A percentile compares a stretch with the other conserved stretches of the same genome.
Conservation (phyloP, 2,797 vertebrate genomes). For the Chaenodraco wilsoni region DNA sequence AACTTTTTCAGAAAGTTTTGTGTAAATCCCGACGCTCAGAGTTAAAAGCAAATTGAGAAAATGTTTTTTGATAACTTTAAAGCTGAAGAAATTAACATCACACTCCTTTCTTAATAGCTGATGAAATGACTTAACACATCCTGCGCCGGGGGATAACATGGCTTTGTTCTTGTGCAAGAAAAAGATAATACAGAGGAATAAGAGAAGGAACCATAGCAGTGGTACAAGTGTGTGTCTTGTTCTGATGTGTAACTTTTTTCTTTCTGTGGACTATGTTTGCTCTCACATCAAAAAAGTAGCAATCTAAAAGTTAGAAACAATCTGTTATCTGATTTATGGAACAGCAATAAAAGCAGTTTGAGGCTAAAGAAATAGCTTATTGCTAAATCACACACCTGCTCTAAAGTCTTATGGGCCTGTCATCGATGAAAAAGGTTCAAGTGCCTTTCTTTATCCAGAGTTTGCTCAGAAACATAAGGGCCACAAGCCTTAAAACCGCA, state of each 20-base stretch:
- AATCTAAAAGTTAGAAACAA: slow-evolving; percentile 20
- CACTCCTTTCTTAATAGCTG: not conserved
- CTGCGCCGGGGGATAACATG: not conserved
- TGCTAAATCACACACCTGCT: slow-evolving; percentile 16
- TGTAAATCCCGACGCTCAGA: not conserved
- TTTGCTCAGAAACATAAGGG: slow-evolving; percentile 21
- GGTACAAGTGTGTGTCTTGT: not conserved
- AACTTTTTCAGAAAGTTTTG: not conserved
- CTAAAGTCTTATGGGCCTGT: slow-evolving; percentile 18
- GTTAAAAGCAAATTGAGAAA: not conserved
- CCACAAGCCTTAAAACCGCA: slow-evolving; percentile 12
- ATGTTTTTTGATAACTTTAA: not conserved
- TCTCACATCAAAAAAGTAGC: not conserved
- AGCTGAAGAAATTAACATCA: not conserved
- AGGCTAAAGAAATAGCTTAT: not conserved
- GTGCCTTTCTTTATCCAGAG: slow-evolving; percentile 14
- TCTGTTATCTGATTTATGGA: slow-evolving; percentile 30
- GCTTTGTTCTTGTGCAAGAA: not conserved
- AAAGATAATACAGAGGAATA: not conserved
- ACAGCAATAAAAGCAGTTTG: not conserved
- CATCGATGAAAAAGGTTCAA: slow-evolving; percentile 18
- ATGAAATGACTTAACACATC: not conserved
- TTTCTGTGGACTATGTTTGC: not conserved
- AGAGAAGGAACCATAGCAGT: not conserved
- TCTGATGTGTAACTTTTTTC: not conserved